Percentiles rank a stretch among this genome's conserved stretches.
Evolutionary conservation across 2,113 vertebrate species (phyloP).

Genomic region (Turnix velox): DNA sequence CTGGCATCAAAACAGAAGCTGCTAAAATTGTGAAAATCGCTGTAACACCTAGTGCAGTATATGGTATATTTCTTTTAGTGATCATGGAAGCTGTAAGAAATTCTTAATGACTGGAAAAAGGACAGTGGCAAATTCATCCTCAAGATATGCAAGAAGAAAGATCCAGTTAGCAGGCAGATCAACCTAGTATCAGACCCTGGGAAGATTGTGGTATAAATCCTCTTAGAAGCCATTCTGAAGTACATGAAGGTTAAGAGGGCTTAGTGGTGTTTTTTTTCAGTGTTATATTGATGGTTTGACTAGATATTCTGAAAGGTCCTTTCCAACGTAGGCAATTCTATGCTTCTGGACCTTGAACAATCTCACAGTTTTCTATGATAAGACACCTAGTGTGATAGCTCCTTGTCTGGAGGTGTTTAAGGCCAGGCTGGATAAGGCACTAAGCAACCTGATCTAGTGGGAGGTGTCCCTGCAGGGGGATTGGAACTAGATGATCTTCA

Average conservation of each 20-base stretch:
- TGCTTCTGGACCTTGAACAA: too few relatives aligned
- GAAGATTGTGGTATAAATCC: neutral
- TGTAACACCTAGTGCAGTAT: neutral
- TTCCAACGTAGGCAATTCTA: too few relatives aligned
- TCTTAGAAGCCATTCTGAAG: neutral
- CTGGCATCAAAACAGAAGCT: neutral
- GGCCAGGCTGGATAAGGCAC: too few relatives aligned
- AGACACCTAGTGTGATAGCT: rapidly evolving
- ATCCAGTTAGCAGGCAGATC: neutral
- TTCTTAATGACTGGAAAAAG: neutral
- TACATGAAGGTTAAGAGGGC: neutral
- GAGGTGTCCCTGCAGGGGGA: too few relatives aligned
- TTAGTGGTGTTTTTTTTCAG: too few relatives aligned
- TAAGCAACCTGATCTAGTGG: too few relatives aligned
- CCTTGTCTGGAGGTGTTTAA: too few relatives aligned
- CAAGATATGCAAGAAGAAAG: neutral
- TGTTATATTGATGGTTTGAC: too few relatives aligned
- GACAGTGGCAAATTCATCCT: neutral
- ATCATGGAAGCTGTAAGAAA: neutral
- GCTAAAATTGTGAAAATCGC: neutral
- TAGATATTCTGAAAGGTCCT: too few relatives aligned
- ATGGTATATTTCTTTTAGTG: neutral
- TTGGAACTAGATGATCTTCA: too few relatives aligned
- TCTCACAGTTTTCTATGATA: neutral
- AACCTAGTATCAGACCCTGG: neutral